Conservation (phyloP, 2,888 invertebrate species). For the Glomeris marginata region DNA sequence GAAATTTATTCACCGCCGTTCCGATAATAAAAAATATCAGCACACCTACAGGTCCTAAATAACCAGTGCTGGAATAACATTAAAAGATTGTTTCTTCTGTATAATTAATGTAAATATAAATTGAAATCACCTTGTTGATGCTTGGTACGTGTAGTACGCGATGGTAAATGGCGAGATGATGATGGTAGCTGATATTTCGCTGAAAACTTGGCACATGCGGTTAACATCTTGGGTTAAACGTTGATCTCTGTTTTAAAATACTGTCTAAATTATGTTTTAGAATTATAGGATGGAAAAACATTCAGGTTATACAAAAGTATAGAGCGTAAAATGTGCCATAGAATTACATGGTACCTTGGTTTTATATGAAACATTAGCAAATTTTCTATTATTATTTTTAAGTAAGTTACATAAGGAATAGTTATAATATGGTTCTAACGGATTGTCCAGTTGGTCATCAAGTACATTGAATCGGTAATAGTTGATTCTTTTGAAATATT, state of each 20-base stretch:
- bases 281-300: too few relatives aligned
- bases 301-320: too few relatives aligned
- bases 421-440: constrained; percentile 28
- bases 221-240: constrained; percentile 40
- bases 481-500: constrained; percentile 36
- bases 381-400: constrained; percentile 1
- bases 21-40: constrained; percentile 38
- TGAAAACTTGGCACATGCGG: constrained; percentile 32
- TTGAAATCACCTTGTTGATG: constrained; percentile 20
- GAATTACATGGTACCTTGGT: too few relatives aligned
- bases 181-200: constrained; percentile 29
- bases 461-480: constrained; percentile 36
- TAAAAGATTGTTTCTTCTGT: not conserved
- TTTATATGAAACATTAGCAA: too few relatives aligned
- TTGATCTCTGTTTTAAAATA: constrained; percentile 30
- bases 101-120: not conserved
- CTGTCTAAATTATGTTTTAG: too few relatives aligned
- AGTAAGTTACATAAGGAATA: not conserved
- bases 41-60: constrained; percentile 38
- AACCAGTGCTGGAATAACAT: constrained; percentile 32
- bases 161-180: constrained; percentile 37
- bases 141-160: constrained; percentile 38
- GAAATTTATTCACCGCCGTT: constrained; percentile 36
- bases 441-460: constrained; percentile 34
- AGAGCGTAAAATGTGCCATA: too few relatives aligned